Base-by-base conservation (phyloP, 2,888 invertebrate species). In the Eupelmus urozonus region DNA sequence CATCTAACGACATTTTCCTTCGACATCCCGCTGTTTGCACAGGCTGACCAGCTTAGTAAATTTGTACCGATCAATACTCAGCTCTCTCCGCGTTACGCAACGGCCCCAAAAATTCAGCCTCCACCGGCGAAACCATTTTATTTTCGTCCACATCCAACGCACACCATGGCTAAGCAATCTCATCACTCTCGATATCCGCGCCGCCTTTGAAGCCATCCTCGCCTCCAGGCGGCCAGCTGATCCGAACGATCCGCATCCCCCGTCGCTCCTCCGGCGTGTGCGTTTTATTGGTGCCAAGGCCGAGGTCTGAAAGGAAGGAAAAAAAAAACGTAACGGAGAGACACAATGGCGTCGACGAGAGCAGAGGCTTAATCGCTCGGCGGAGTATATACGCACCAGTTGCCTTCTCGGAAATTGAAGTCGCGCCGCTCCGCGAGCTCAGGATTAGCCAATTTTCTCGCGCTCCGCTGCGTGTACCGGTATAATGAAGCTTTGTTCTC, bases 201-300 rank as follows among this genome's bases (percentile, higher is more conserved):
- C 34, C 57, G 34, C 5, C 34, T 13, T 25, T 3, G n/a, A 9
- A 57, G 27, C 53, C n/a, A 20, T 55, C 20, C 18, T 66, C 20
- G 49, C 49, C 23, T 20, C 11, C 49, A 13, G 13, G 23, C 18
- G 20, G 42, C 69, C 42, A 69, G 69, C 69, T 69, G 69, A 69
- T 69, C n/a, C n/a, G n/a, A n/a, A n/a, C n/a, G n/a, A n/a, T n/a
- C n/a, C n/a, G n/a, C 34, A 34, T 5, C 3, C 9, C 34, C 34
- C 34, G 5, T 34, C 34, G 3, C 9, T 34, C 3, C 42, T 7
- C 9, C 18, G 55, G 60, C 67, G 9, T 63, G 66, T 55, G 71
- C 18, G 29, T 67, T 72, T 76, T 76, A 76, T 72, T 63, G 62
- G 62, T 76, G 76, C 67, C 75, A 79, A 79, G 75, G 78, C 60